These are phyloP conservation scores for Sternarchorhynchus goeldii DNA, from an alignment of 2,797 vertebrate species.

Conservation along the genomic window DNA sequence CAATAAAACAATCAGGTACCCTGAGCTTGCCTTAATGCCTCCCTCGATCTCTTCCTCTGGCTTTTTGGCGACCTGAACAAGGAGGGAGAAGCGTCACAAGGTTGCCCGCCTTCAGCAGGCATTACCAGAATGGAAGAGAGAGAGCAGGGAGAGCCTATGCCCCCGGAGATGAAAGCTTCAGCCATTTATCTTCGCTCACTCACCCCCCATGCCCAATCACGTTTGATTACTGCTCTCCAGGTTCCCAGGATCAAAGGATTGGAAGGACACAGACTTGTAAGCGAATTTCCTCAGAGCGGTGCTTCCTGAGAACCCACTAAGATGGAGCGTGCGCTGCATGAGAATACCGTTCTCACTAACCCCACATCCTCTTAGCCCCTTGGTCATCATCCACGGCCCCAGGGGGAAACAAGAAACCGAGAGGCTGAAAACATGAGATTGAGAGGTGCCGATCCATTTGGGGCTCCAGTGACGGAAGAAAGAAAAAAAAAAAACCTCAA, in stretches of 20 bases:
- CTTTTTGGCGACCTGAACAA: neutral
- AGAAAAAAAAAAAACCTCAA: no score
- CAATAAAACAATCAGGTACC: conserved; percentile 57
- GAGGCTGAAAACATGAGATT: neutral
- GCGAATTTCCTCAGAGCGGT: conserved; percentile 64
- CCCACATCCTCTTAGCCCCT: neutral
- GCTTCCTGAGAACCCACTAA: conserved; percentile 36
- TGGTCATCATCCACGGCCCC: neutral
- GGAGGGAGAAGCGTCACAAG: conserved; percentile 20
- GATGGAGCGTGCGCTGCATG: neutral
- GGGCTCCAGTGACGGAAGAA: neutral
- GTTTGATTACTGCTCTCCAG: conserved; percentile 69
- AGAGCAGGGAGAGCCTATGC: conserved; percentile 57
- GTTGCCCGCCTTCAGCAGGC: conserved; percentile 59
- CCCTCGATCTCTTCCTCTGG: conserved; percentile 49
- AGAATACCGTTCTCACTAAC: conserved; percentile 1
- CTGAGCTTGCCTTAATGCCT: conserved; percentile 20
- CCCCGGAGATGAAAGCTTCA: conserved; percentile 50
- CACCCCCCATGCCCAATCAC: conserved; percentile 64
- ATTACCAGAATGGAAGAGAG: conserved; percentile 64
- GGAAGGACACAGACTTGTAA: conserved; percentile 63
- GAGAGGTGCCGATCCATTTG: neutral
- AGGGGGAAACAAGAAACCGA: neutral
- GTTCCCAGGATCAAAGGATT: conserved; percentile 71
- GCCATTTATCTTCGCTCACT: conserved; percentile 61